Percentiles rank a stretch among this genome's conserved stretches.
These are phyloP conservation scores for Graphium colonna DNA, from an alignment of 2,888 invertebrate species.

Conservation along the genomic window DNA sequence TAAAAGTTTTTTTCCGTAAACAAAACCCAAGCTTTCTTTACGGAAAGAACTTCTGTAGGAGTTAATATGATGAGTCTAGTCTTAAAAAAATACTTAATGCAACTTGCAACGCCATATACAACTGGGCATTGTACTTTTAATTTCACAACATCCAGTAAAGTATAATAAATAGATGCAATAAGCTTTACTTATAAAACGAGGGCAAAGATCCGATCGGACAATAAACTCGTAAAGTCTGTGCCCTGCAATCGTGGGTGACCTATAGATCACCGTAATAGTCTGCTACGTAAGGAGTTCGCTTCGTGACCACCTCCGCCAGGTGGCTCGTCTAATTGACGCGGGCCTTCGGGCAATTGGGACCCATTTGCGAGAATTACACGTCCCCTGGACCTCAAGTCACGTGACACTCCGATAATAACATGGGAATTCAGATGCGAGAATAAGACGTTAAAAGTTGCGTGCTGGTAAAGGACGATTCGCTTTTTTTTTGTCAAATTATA, in stretches of 20 bases:
- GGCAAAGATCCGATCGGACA: constrained; percentile 8
- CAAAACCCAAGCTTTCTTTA: too few species aligned
- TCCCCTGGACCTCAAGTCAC: constrained; percentile 60
- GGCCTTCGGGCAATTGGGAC: constrained; percentile 69
- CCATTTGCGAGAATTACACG: constrained; percentile 64
- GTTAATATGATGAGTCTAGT: too few species aligned
- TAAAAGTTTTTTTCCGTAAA: too few species aligned
- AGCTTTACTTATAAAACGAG: not conserved
- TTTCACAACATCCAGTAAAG: too few species aligned
- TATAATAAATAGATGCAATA: too few species aligned
- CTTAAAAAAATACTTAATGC: too few species aligned
- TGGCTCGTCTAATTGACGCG: constrained; percentile 70
- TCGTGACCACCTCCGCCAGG: constrained; percentile 66
- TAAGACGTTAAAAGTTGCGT: constrained; percentile 11
- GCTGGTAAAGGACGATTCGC: not conserved
- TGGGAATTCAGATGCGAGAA: constrained; percentile 11
- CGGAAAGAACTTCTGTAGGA: too few species aligned
- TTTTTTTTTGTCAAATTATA: not conserved
- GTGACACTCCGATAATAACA: constrained; percentile 26
- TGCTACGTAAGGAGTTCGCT: constrained; percentile 52
- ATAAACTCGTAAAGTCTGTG: constrained; percentile 11
- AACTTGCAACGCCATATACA: too few species aligned
- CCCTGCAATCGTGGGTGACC: constrained; percentile 10
- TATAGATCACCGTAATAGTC: constrained; percentile 25
- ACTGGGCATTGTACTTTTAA: too few species aligned